Conservation (phyloP, 2,797 vertebrate species). For the Pipistrellus pipistrellus region DNA sequence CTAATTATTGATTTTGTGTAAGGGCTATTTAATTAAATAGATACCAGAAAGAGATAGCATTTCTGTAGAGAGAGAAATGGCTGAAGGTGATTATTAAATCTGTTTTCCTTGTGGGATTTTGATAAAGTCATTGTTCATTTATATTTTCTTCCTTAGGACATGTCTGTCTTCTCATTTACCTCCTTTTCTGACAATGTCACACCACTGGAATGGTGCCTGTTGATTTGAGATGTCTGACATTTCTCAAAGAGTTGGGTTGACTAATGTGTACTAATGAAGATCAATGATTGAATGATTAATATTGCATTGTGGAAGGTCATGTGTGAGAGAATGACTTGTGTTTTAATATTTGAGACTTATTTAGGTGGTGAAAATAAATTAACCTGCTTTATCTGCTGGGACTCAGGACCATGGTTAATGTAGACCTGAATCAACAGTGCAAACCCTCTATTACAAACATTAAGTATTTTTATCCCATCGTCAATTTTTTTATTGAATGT, state of each 20-base stretch:
- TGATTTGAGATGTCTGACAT: conserved; percentile 84
- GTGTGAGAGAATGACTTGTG: conserved; percentile 68
- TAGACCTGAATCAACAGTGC: not conserved
- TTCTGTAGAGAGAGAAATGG: conserved; percentile 56
- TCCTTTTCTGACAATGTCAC: conserved; percentile 78
- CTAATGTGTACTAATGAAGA: conserved; percentile 82
- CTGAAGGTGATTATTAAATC: conserved; percentile 76
- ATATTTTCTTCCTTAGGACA: conserved; percentile 68
- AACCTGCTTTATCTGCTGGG: conserved; percentile 68
- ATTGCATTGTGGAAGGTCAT: conserved; percentile 83
- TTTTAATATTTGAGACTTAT: conserved; percentile 78
- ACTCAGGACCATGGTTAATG: not conserved
- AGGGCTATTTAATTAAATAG: conserved; percentile 83
- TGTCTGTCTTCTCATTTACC: not conserved
- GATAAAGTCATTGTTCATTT: conserved; percentile 74
- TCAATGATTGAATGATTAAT: conserved; percentile 83
- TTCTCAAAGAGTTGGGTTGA: conserved; percentile 84
- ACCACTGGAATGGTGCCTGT: conserved; percentile 40
- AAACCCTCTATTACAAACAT: not conserved
- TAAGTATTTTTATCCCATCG: not conserved
- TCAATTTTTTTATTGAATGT: not conserved
- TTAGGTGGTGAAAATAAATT: conserved; percentile 81
- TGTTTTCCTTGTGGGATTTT: conserved; percentile 70
- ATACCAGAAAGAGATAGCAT: conserved; percentile 78
- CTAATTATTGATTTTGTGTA: conserved; percentile 83